Evolutionary conservation across 2,888 invertebrate genomes (phyloP), one percentile per base, ranked within the genome.

Genomic region (Harpagoxenus sublaevis): DNA sequence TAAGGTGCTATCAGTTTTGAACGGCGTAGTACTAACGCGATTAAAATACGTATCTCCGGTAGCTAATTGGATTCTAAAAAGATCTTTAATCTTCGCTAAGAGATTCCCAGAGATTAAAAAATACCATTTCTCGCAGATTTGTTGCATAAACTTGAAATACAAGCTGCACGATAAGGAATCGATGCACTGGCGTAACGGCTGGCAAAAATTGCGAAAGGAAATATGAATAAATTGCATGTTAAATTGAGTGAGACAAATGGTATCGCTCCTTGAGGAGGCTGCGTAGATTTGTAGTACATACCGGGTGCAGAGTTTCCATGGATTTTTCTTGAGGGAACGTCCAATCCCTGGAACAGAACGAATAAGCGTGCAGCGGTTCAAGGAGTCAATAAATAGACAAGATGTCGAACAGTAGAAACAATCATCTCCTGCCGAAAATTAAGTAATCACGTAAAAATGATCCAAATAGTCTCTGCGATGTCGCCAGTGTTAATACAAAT

Each of bases 231-330:
- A 57, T 35, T 31, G 71, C 45, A 18, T 23, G 57, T 71, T 79
- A 57, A 79, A 79, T 71, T 71, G 79, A 79, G 73, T n/a, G 79
- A 73, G 73, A 81, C 70, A 60, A 81, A 73, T 23, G 31, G 70
- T 68, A 78, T 78, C 57, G 57, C 60, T 81, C 18, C 48, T 60
- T 31, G 60, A 81, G 28, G 48, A 81, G 28, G 35, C 48, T 81
- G 48, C 28, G 73, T 73, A 4, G 66, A 77, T 77, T 51, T 66
- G 66, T 51, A 63, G 23, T 18, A 70, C 23, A 15, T 23, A 57
- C 55, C 48, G 28, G 39, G 8, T 18, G 71, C 23, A 73, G 9
- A 73, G 9, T 28, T 81, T 60, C 15, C 23, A 48, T 45, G 35
- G 35, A 78, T 78, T 79, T 79, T 79, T 60, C 57, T 53, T 31